phyloP scores from a whole-genome alignment of 1,140 invertebrate species.

The Drosophila lowei region DNA sequence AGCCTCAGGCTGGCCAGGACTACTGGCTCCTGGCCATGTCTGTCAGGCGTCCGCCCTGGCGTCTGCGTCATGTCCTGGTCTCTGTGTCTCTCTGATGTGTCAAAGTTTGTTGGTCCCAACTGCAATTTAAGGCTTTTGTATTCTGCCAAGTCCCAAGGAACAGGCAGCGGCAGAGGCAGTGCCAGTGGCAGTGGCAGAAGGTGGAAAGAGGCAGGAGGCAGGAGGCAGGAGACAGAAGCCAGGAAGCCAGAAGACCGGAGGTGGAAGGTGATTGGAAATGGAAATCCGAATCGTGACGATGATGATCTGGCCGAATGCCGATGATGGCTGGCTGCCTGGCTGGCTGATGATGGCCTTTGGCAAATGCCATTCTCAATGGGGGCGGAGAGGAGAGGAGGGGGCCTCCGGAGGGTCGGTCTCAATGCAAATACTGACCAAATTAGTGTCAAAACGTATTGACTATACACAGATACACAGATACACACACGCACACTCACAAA shows the following conservation, averaged over 20 bases:
- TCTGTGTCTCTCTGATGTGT: constrained; percentile 13
- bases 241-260: neutral
- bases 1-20: constrained; percentile 28
- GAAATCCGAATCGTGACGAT: constrained; percentile 45
- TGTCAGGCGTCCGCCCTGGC: neutral
- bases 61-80: constrained; percentile 26
- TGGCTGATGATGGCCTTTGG: constrained; percentile 49
- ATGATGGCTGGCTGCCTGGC: neutral
- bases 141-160: constrained; percentile 45
- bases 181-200: constrained; percentile 6
- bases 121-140: constrained; percentile 75
- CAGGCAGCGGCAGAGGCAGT: neutral
- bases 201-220: neutral
- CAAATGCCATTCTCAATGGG: constrained; percentile 64
- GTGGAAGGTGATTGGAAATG: constrained; percentile 37
- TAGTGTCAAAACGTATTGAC: constrained; percentile 79
- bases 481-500: constrained; percentile 12
- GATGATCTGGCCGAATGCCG: constrained; percentile 17
- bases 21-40: neutral
- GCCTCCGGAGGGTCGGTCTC: constrained; percentile 24
- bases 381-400: too few relatives aligned
- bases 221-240: neutral
- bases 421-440: constrained; percentile 75
- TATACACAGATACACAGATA: constrained; percentile 32
- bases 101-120: constrained; percentile 59